Conservation (phyloP, 2,888 invertebrate species). For the Agrotis clavis region DNA sequence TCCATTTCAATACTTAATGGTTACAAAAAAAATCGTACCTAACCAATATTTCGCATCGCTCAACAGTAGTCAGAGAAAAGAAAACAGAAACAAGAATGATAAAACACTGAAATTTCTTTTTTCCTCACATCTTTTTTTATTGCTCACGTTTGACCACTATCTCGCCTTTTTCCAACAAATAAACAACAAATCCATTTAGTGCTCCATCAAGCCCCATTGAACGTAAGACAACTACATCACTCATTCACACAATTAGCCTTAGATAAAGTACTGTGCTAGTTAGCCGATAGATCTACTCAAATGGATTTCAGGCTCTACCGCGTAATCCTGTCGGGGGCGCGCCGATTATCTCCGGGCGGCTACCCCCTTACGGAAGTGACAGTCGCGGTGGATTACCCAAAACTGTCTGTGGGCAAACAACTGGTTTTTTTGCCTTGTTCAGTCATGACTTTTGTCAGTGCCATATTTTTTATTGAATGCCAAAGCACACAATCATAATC, state of each 20-base stretch:
- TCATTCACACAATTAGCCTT: conserved; percentile 49
- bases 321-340: conserved; percentile 54
- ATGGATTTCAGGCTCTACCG: conserved; percentile 54
- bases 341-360: conserved; percentile 38
- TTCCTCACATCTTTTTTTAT: background rate
- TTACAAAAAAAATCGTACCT: background rate
- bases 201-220: background rate
- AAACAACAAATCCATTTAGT: background rate
- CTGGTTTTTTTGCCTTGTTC: conserved; percentile 20
- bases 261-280: conserved; percentile 46
- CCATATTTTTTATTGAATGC: too few species aligned
- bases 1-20: too few species aligned
- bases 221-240: background rate
- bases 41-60: too few species aligned
- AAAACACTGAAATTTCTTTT: background rate
- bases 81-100: background rate
- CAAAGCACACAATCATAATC: too few species aligned
- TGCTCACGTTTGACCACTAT: too few species aligned
- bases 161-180: background rate
- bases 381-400: conserved; percentile 25
- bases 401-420: conserved; percentile 42
- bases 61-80: background rate
- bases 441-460: background rate
- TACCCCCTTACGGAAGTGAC: conserved; percentile 43
- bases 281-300: conserved; percentile 50